Evolutionary conservation across 2,113 vertebrate genomes (phyloP), one percentile per base, ranked within the genome.

Genomic region (Picathartes gymnocephalus): DNA sequence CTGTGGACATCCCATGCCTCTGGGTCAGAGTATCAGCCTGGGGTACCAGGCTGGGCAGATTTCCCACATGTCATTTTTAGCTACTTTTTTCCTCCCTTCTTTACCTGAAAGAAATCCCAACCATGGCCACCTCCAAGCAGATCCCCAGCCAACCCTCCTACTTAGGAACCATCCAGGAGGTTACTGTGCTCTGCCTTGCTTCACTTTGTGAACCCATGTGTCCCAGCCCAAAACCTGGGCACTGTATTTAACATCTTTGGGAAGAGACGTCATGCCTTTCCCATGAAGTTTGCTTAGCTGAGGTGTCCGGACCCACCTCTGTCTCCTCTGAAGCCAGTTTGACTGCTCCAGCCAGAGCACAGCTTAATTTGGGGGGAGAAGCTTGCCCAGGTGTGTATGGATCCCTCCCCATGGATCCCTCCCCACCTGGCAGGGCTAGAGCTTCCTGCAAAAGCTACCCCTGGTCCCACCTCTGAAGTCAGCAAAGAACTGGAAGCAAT

Each of bases 391-490:
- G 60, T 61, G 51, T 72, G 42, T 11, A 15, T 27, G 11, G 17
- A 50, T 77, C 62, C 47, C 61, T 83, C 71, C 81, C 47, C 5
- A 1, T 18, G 4, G 31, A 30, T 76, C 53, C 53, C 61, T 83
- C 44, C 91, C 58, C 7, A 1, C 16, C 10, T 40, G 45, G 48
- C 58, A 89, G n/a, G 30, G 31, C 48, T 76, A 31, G 57, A 88
- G 57, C 74, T 79, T 61, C 51, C 74, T 27, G 35, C 39, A 60
- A 65, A 62, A 92, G 21, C 17, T 54, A 28, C 7, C 28, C 54
- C 48, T 2, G 0, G 18, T 50, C 54, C 50, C 7, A 2, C 57
- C 54, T 60, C 54, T 6, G 0, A 84, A 78, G 47, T 3, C 3
- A 94, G 56, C 10, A 1, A 57, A 82, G 17, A 24, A n/a, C 35